A percentile compares a stretch with the other conserved stretches of the same genome.
Evolutionary conservation across 2,113 vertebrate genomes (phyloP).

Genomic region (Symphodus melops): DNA sequence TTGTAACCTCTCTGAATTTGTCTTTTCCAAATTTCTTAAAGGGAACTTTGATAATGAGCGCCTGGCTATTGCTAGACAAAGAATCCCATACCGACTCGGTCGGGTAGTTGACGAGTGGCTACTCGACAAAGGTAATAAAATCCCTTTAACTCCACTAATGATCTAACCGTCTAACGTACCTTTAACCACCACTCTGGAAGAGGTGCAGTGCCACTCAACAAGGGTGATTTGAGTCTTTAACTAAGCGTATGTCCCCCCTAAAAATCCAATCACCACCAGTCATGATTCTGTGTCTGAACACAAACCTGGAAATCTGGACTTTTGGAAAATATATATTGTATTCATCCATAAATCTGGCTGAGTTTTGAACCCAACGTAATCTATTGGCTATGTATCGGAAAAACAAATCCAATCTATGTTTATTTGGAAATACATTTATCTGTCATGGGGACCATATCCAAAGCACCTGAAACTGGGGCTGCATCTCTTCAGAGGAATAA

Average conservation of each 20-base stretch:
- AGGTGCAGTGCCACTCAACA: constrained; percentile 85
- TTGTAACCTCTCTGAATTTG: constrained; percentile 87
- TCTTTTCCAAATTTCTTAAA: constrained; percentile 96
- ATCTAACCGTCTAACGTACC: constrained; percentile 83
- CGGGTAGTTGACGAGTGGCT: constrained; percentile 99
- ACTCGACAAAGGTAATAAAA: constrained; percentile 99
- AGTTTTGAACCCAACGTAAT: too few species aligned
- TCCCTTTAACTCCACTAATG: constrained; percentile 89
- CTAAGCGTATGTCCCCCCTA: constrained; percentile 25
- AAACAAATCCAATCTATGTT: too few species aligned
- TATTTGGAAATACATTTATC: background rate
- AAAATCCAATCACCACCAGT: background rate
- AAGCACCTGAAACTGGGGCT: constrained; percentile 75
- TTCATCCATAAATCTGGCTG: background rate
- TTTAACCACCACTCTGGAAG: constrained; percentile 85
- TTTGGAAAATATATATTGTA: background rate
- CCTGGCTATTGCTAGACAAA: constrained; percentile 99
- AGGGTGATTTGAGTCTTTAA: constrained; percentile 52
- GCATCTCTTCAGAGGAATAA: constrained; percentile 85
- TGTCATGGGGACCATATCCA: constrained; percentile 46
- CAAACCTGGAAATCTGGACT: constrained; percentile 7
- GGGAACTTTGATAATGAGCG: constrained; percentile 98
- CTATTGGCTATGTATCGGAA: too few species aligned
- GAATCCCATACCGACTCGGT: constrained; percentile 99
- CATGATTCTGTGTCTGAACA: background rate